These are phyloP conservation scores for Muscina levida DNA, from an alignment of 2,888 invertebrate genomes.

Conservation along the genomic window DNA sequence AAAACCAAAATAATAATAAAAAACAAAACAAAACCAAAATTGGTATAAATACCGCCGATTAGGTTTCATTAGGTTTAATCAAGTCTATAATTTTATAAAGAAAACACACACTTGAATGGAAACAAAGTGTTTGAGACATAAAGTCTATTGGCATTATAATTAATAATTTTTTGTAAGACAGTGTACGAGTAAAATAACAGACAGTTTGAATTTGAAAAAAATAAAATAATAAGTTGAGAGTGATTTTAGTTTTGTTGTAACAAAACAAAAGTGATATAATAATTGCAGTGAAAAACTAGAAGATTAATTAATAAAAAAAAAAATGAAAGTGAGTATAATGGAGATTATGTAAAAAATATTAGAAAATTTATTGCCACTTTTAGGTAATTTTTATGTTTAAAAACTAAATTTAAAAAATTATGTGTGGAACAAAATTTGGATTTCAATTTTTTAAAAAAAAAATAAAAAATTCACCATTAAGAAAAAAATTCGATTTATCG, in stretches of 20 bases:
- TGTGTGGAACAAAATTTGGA: too few relatives aligned
- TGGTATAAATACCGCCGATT: conserved; percentile 57
- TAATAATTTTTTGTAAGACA: background rate
- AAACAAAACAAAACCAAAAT: too few relatives aligned
- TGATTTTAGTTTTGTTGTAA: background rate
- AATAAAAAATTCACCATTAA: too few relatives aligned
- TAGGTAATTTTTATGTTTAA: too few relatives aligned
- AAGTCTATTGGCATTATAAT: conserved; percentile 10
- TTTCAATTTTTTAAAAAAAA: too few relatives aligned
- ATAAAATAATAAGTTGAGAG: background rate
- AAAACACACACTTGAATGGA: conserved; percentile 24
- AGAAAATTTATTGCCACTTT: too few relatives aligned
- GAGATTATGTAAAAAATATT: background rate
- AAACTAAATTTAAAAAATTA: conserved; percentile 16
- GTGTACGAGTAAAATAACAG: background rate
- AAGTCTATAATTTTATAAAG: conserved; percentile 47
- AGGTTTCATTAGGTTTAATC: conserved; percentile 44
- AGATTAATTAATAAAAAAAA: conserved; percentile 14
- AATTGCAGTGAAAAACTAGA: background rate
- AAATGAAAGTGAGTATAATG: conserved; percentile 41
- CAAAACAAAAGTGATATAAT: background rate
- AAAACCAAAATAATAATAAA: too few relatives aligned
- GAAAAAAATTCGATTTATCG: too few relatives aligned
- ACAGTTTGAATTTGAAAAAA: background rate
- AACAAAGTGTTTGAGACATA: background rate